A percentile compares a stretch with the other conserved stretches of the same genome.
These are phyloP conservation scores for Loriculus beryllinus DNA, from an alignment of 2,797 vertebrate genomes.

Conservation along the genomic window DNA sequence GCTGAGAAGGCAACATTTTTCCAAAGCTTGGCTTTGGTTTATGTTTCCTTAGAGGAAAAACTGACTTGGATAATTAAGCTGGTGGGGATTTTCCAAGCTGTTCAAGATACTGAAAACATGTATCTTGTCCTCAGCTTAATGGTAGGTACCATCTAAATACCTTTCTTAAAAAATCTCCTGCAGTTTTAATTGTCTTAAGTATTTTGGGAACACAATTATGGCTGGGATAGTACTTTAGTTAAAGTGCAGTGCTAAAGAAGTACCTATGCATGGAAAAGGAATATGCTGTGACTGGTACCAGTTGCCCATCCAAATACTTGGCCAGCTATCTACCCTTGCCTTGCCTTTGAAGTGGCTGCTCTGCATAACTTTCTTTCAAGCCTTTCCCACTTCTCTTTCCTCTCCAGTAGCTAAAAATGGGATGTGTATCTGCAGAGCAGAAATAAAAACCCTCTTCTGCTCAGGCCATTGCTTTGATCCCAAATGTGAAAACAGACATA, in stretches of 20 bases:
- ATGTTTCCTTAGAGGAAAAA: neutral
- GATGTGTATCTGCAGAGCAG: neutral
- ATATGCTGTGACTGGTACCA: neutral
- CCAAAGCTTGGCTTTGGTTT: neutral
- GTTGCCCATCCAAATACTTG: neutral
- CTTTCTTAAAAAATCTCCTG: neutral
- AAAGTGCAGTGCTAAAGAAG: neutral
- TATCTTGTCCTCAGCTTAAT: neutral
- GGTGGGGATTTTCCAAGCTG: neutral
- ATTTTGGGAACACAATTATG: neutral
- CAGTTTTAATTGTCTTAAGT: neutral
- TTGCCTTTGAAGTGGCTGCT: neutral
- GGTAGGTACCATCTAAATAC: neutral
- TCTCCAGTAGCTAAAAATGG: neutral
- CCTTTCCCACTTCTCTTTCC: neutral
- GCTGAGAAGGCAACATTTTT: neutral
- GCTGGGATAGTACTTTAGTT: neutral
- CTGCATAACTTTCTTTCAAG: neutral
- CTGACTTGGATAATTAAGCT: neutral
- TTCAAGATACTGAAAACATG: neutral
- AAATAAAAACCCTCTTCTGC: neutral
- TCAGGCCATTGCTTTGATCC: neutral
- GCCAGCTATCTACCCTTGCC: neutral
- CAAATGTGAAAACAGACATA: neutral
- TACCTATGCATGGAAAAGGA: neutral